These are phyloP conservation scores for Cheilosia urbana DNA, from an alignment of 2,888 invertebrate species.

Conservation along the genomic window DNA sequence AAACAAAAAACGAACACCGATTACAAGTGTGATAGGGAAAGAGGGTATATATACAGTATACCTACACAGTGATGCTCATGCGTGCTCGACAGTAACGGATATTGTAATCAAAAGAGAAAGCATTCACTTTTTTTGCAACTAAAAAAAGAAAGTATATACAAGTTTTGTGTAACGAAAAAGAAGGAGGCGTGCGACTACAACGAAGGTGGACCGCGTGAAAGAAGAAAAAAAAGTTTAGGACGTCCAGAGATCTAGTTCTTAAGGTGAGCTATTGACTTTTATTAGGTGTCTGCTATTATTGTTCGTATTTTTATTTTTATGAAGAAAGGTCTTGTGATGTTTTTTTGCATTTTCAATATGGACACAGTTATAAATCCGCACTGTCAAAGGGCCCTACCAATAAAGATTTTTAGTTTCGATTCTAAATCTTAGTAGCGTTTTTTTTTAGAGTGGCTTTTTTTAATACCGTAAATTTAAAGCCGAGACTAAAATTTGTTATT, in stretches of 20 bases:
- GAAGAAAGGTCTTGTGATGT: background rate
- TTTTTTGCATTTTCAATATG: no score
- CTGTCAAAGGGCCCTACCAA: no score
- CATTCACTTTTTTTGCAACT: conserved; percentile 3
- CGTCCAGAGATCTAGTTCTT: conserved; percentile 40
- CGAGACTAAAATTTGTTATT: no score
- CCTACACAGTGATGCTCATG: conserved; percentile 50
- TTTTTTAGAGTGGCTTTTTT: no score
- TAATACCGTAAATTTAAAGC: no score
- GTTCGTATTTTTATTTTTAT: background rate
- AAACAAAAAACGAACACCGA: conserved; percentile 13
- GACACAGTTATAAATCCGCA: no score
- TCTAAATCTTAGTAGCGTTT: no score
- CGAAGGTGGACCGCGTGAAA: background rate
- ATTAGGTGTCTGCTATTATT: background rate
- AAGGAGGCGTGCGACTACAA: background rate
- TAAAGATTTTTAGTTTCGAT: no score
- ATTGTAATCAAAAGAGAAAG: conserved; percentile 26
- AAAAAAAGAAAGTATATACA: conserved; percentile 1
- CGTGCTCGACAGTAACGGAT: conserved; percentile 56
- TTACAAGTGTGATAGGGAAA: conserved; percentile 5
- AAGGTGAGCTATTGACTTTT: conserved; percentile 35
- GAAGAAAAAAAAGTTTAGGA: background rate
- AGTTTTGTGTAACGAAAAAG: background rate
- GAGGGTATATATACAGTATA: no score